A percentile compares a stretch with the other conserved stretches of the same genome.
phyloP scores from a whole-genome alignment of 2,888 invertebrate genomes.

The Labia minor region DNA sequence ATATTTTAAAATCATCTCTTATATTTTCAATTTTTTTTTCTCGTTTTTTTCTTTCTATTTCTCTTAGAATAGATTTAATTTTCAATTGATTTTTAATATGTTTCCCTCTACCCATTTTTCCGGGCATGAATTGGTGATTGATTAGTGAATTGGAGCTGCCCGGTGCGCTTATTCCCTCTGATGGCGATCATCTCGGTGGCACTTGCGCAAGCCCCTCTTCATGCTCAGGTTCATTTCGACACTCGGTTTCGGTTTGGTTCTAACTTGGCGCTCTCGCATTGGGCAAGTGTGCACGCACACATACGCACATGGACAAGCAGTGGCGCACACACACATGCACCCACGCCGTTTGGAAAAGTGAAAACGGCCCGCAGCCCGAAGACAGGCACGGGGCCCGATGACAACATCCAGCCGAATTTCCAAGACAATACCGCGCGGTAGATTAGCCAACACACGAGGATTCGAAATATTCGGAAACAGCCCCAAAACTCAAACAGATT shows the following conservation, averaged over 20 bases:
- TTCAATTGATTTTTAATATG: no score
- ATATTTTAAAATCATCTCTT: no score
- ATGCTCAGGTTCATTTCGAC: conserved; percentile 7
- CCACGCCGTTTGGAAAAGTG: conserved; percentile 3
- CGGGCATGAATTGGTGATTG: no score
- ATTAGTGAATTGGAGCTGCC: no score
- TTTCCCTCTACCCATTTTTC: no score
- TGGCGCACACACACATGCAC: not conserved
- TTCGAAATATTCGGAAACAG: no score
- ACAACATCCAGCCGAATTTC: not conserved
- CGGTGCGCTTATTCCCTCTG: no score
- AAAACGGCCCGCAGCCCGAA: not conserved
- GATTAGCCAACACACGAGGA: no score
- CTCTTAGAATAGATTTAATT: no score
- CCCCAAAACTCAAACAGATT: no score
- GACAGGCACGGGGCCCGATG: not conserved
- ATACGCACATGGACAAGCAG: not conserved
- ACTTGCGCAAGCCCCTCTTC: not conserved
- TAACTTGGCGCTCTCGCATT: not conserved
- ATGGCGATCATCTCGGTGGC: not conserved
- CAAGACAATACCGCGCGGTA: not conserved
- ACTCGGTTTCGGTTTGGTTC: not conserved
- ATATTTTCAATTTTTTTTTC: no score
- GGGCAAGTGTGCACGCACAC: conserved; percentile 7
- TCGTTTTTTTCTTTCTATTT: no score